Percentiles rank a stretch among this genome's conserved stretches.
Conservation (phyloP, 2,113 vertebrate genomes). For the Rhabdornis inornatus region DNA sequence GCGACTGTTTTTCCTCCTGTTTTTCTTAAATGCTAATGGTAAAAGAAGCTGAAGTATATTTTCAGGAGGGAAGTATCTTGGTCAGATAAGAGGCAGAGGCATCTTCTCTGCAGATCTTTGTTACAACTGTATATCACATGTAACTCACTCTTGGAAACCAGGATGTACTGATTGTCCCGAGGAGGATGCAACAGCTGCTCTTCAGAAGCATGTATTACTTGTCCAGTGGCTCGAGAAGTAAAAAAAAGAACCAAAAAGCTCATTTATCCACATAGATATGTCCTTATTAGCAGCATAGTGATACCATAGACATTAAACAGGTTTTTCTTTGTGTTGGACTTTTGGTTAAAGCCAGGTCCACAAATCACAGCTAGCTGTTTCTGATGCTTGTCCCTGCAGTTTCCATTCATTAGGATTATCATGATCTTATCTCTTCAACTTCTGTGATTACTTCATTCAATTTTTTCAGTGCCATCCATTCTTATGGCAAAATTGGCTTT, state of each 20-base stretch:
- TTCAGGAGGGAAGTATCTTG: neutral
- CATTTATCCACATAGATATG: neutral
- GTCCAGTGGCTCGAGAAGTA: neutral
- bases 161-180: neutral
- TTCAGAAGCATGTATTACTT: neutral
- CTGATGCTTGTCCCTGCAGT: neutral
- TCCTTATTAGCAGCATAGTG: neutral
- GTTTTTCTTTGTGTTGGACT: neutral
- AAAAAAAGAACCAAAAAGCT: too few relatives aligned
- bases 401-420: neutral
- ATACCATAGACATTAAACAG: neutral
- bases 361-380: neutral
- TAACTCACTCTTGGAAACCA: neutral
- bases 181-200: neutral
- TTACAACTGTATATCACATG: neutral
- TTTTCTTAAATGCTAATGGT: neutral
- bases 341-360: neutral
- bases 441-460: neutral
- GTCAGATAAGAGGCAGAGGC: neutral
- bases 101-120: neutral
- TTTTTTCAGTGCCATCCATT: neutral
- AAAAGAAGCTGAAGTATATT: neutral
- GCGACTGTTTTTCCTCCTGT: accelerated
- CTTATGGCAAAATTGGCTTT: neutral
- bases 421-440: neutral